Base-by-base conservation (phyloP, 2,113 vertebrate genomes). In the Holacanthus passer region DNA sequence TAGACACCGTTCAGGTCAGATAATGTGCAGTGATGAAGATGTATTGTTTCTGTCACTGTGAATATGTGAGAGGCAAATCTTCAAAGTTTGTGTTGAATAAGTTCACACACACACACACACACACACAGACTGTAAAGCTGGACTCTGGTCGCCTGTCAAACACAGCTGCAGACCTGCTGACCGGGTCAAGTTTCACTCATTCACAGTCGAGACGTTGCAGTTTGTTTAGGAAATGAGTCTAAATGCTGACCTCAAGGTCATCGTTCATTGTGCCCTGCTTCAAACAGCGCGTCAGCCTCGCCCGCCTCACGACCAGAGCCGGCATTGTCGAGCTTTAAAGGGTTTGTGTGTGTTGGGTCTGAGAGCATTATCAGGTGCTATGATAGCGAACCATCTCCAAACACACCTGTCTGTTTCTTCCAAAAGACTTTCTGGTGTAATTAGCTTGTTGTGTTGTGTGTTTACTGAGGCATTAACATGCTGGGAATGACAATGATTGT, bases 181-280 rank as follows among this genome's bases (percentile, higher is more conserved):
- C 60, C 1, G 85, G 89, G 73, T 94, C 92, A 83, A 73, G 85
- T 92, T 93, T 92, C 93, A 93, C 35, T 88, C 90, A 90, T 89
- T 81, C 81, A 86, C 67, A 20, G 50, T 64, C 3, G 77, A 85
- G 90, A 88, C 80, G 82, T 65, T 77, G 71, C 35, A 84, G 93
- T 93, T 95, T 95, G 94, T 95, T 95, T 94, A 89, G 92, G 82
- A 93, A 94, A 94, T 90, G 87, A 89, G 87, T 31, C 58, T 88
- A 90, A 92, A 92, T 88, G 90, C 86, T 90, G 90, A 94, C 91
- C 93, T 84, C 50, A 75, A 90, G 89, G 86, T 93, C 90, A 70
- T 73, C 65, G 20, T 24, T 84, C 81, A 93, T 94, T 95, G 91
- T 94, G 79, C 47, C 52, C 17, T 50, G 6, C 53, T 77, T 85